Conservation (phyloP, 1,140 invertebrate genomes). For the Drosophila orena region DNA sequence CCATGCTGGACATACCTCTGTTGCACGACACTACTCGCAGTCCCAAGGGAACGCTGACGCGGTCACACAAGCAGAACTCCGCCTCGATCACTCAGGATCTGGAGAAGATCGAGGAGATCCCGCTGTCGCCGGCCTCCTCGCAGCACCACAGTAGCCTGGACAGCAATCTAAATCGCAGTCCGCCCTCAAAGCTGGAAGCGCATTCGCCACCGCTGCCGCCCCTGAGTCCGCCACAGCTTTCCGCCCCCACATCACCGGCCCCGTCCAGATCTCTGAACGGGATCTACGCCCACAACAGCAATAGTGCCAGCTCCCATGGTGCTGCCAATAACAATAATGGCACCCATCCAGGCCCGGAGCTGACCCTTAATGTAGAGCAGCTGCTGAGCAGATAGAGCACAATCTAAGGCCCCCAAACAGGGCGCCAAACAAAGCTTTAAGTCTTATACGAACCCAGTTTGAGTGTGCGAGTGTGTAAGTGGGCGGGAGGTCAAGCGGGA, state of each 20-base stretch:
- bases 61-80: slow-evolving; percentile 89
- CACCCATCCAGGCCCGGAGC: slow-evolving; percentile 49
- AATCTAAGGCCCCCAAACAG: slow-evolving; percentile 62
- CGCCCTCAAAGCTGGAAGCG: slow-evolving; percentile 73
- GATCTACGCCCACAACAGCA: slow-evolving; percentile 42
- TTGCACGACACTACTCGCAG: slow-evolving; percentile 73
- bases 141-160: slow-evolving; percentile 82
- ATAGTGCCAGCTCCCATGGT: slow-evolving; percentile 10
- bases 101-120: slow-evolving; percentile 90
- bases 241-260: slow-evolving; percentile 76
- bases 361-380: slow-evolving; percentile 76
- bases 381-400: slow-evolving; percentile 82
- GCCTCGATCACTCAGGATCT: slow-evolving; percentile 89
- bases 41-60: slow-evolving; percentile 71
- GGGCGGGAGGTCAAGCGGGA: neutral
- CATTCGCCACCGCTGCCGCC: slow-evolving; percentile 65
- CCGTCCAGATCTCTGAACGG: slow-evolving; percentile 72
- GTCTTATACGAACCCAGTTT: slow-evolving; percentile 34
- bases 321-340: slow-evolving; percentile 37
- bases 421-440: slow-evolving; percentile 62
- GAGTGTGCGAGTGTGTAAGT: slow-evolving; percentile 9
- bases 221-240: slow-evolving; percentile 62
- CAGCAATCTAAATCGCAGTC: slow-evolving; percentile 81
- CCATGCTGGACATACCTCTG: slow-evolving; percentile 76
- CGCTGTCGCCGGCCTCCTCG: slow-evolving; percentile 84